These are phyloP conservation scores for Eubasilissa splendida DNA, from an alignment of 2,888 invertebrate species.

Conservation along the genomic window DNA sequence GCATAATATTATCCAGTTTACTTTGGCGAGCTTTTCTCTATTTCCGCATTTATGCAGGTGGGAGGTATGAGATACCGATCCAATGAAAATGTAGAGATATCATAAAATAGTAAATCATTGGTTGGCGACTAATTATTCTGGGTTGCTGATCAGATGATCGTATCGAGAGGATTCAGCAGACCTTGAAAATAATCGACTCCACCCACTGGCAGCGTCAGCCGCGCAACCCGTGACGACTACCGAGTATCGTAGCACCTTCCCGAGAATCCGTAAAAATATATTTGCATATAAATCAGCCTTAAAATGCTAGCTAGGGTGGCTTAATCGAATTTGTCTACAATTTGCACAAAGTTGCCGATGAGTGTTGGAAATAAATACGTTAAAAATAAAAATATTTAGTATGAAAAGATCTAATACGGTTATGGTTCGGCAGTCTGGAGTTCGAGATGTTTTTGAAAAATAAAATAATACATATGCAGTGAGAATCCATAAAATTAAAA, in stretches of 20 bases:
- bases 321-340: constrained; percentile 24
- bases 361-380: constrained; percentile 19
- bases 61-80: too few relatives aligned
- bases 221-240: constrained; percentile 7
- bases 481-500: too few relatives aligned
- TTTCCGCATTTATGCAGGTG: too few relatives aligned
- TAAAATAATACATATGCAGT: too few relatives aligned
- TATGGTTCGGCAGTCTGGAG: too few relatives aligned
- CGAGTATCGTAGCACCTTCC: neutral
- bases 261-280: constrained; percentile 29
- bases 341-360: constrained; percentile 23
- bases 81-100: neutral
- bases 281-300: constrained; percentile 35
- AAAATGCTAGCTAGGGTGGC: constrained; percentile 12
- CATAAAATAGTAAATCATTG: neutral
- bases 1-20: too few relatives aligned
- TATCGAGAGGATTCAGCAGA: neutral
- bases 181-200: constrained; percentile 34
- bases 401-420: too few relatives aligned
- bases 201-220: neutral
- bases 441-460: too few relatives aligned
- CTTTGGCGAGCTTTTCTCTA: too few relatives aligned
- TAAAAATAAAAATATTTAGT: neutral
- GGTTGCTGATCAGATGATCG: constrained; percentile 25
- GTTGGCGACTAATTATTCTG: constrained; percentile 26